Percentiles rank a stretch among this genome's conserved stretches.
These are phyloP conservation scores for Radopholus similis DNA, from an alignment of 1,140 invertebrate species.

Conservation along the genomic window DNA sequence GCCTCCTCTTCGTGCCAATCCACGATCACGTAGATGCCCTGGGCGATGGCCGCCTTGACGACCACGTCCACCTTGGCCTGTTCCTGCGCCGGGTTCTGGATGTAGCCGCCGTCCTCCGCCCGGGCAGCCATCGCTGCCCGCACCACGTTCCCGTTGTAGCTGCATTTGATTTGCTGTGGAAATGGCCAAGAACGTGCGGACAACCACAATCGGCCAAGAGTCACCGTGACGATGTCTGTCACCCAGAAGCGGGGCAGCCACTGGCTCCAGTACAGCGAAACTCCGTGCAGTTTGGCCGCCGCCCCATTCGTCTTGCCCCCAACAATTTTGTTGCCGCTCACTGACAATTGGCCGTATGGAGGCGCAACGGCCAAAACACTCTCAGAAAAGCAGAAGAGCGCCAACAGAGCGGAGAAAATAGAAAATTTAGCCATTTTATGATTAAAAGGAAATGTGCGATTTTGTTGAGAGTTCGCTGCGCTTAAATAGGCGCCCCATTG, in stretches of 20 bases:
- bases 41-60: slow-evolving; percentile 8
- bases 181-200: not conserved
- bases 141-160: slow-evolving; percentile 18
- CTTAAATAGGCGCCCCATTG: too few relatives aligned
- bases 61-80: slow-evolving; percentile 2
- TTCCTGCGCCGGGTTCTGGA: slow-evolving; percentile 6
- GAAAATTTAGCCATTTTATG: too few relatives aligned
- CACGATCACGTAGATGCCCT: slow-evolving; percentile 23
- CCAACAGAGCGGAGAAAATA: too few relatives aligned
- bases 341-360: slow-evolving; percentile 13
- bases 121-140: slow-evolving; percentile 10
- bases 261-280: slow-evolving; percentile 20
- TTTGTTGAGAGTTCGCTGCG: too few relatives aligned
- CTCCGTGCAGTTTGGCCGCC: slow-evolving; percentile 2
- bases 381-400: too few relatives aligned
- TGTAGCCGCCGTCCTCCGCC: slow-evolving; percentile 8
- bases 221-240: not conserved
- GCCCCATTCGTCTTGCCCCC: not conserved
- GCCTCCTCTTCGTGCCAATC: slow-evolving; percentile 23
- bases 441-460: too few relatives aligned
- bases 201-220: not conserved
- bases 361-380: not conserved
- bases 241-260: slow-evolving; percentile 11
- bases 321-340: slow-evolving; percentile 4
- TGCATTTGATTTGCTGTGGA: slow-evolving; percentile 8